phyloP scores from a whole-genome alignment of 2,113 vertebrate species.

The Chelonoidis abingdonii region DNA sequence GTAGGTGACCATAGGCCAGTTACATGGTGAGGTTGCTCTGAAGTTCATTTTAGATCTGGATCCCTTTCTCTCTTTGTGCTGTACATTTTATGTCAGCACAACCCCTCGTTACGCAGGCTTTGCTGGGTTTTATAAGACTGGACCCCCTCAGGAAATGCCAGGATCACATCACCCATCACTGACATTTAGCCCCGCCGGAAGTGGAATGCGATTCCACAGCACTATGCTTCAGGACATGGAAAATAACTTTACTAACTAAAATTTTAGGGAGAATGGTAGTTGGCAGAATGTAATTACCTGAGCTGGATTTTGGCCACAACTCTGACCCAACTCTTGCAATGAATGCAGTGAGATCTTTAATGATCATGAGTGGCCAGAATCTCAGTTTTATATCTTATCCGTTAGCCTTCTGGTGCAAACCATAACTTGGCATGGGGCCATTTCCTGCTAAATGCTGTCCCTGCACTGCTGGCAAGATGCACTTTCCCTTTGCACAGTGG shows the following conservation, averaged over 20 bases:
- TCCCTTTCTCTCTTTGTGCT: neutral
- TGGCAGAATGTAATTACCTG: neutral
- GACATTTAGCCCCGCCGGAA: neutral
- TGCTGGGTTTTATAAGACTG: neutral
- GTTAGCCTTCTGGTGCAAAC: neutral
- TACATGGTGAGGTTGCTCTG: slow-evolving; percentile 10
- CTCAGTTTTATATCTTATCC: neutral
- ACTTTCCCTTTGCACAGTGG: neutral
- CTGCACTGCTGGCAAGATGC: slow-evolving; percentile 9
- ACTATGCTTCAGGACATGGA: neutral
- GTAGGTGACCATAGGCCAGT: too few species aligned
- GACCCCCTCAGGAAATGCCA: slow-evolving; percentile 19
- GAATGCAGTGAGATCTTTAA: neutral
- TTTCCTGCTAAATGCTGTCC: neutral
- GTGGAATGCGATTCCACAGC: slow-evolving; percentile 15
- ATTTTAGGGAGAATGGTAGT: neutral
- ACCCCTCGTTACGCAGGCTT: neutral
- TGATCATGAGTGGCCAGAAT: neutral
- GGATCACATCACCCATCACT: neutral
- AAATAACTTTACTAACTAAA: neutral
- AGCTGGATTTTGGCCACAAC: neutral
- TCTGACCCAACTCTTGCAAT: neutral
- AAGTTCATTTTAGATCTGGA: slow-evolving; percentile 26
- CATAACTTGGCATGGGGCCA: neutral
- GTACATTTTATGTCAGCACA: neutral